A percentile compares a stretch with the other conserved stretches of the same genome.
phyloP scores from a whole-genome alignment of 2,888 invertebrate species.

The Holacanthella duospinosa region DNA sequence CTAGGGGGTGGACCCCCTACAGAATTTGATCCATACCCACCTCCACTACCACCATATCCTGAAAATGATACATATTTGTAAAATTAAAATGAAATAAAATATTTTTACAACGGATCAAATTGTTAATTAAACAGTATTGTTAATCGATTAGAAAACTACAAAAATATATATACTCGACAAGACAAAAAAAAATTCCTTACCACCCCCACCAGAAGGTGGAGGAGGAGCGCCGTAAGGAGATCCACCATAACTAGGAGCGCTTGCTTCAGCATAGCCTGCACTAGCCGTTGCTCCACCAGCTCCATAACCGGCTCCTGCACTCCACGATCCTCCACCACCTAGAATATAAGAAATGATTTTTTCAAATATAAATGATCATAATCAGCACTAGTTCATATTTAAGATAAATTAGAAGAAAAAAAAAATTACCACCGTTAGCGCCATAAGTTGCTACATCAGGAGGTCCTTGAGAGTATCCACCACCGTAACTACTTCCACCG shows the following conservation, averaged over 20 bases:
- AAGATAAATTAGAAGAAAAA: too few species aligned
- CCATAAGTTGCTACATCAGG: too few species aligned
- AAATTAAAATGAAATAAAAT: too few species aligned
- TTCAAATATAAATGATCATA: not conserved
- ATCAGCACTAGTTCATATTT: too few species aligned
- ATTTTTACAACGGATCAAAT: not conserved
- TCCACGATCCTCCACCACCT: slow-evolving; percentile 1
- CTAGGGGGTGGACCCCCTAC: not conserved
- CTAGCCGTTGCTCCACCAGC: not conserved
- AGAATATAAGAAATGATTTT: not conserved
- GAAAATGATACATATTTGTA: too few species aligned
- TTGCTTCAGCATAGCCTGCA: slow-evolving; percentile 11
- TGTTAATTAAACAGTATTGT: slow-evolving; percentile 4
- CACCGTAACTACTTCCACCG: slow-evolving; percentile 18
- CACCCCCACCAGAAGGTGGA: slow-evolving; percentile 19
- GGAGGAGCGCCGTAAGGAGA: slow-evolving; percentile 10
- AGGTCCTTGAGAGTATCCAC: slow-evolving; percentile 8
- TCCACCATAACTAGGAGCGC: slow-evolving; percentile 17
- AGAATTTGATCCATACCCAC: slow-evolving; percentile 8
- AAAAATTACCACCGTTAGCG: not conserved
- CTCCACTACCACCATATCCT: slow-evolving; percentile 14
- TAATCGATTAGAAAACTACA: slow-evolving; percentile 14
- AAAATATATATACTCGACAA: not conserved
- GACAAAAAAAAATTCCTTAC: not conserved
- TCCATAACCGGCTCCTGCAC: slow-evolving; percentile 1